A percentile compares a stretch with the other conserved stretches of the same genome.
Conservation (phyloP, 2,113 vertebrate species). For the Siniperca knerii region DNA sequence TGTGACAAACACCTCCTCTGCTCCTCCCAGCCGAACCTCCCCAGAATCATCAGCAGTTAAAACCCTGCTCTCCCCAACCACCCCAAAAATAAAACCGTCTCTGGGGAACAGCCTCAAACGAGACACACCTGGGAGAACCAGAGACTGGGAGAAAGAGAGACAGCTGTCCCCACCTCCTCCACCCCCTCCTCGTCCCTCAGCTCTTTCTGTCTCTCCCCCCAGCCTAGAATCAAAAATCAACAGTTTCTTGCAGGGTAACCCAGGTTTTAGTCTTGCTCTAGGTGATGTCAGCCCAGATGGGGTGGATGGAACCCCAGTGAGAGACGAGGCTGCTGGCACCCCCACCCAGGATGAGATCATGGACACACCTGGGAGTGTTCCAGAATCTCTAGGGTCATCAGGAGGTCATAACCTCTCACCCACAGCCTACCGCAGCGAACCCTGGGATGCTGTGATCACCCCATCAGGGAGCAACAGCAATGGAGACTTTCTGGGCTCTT, state of each 20-base stretch:
- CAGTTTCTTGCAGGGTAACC: slow-evolving; percentile 97
- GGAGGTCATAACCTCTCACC: slow-evolving; percentile 81
- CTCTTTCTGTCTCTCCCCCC: slow-evolving; percentile 83
- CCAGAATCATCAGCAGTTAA: slow-evolving; percentile 79
- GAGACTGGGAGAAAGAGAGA: slow-evolving; percentile 75
- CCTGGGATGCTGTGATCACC: slow-evolving; percentile 83
- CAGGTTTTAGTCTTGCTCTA: slow-evolving; percentile 90
- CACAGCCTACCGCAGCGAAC: slow-evolving; percentile 83
- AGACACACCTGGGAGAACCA: slow-evolving; percentile 65
- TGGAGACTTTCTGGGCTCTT: slow-evolving; percentile 62
- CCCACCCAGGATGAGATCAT: slow-evolving; percentile 99
- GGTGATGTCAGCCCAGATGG: slow-evolving; percentile 87
- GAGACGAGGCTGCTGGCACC: slow-evolving; percentile 93
- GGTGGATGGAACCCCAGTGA: slow-evolving; percentile 93
- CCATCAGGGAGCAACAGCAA: slow-evolving; percentile 70
- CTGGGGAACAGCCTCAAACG: slow-evolving; percentile 75
- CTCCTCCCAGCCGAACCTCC: slow-evolving; percentile 81
- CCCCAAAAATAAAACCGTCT: slow-evolving; percentile 84
- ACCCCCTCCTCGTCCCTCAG: slow-evolving; percentile 50
- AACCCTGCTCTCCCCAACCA: slow-evolving; percentile 85
- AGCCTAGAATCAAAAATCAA: slow-evolving; percentile 99
- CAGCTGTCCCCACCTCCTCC: slow-evolving; percentile 76
- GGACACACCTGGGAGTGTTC: slow-evolving; percentile 90
- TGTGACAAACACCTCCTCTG: slow-evolving; percentile 83
- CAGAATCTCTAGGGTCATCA: slow-evolving; percentile 69